Evolutionary conservation across 2,888 invertebrate genomes (phyloP), one percentile per base, ranked within the genome.

Genomic region (Sylvicola cinctus): DNA sequence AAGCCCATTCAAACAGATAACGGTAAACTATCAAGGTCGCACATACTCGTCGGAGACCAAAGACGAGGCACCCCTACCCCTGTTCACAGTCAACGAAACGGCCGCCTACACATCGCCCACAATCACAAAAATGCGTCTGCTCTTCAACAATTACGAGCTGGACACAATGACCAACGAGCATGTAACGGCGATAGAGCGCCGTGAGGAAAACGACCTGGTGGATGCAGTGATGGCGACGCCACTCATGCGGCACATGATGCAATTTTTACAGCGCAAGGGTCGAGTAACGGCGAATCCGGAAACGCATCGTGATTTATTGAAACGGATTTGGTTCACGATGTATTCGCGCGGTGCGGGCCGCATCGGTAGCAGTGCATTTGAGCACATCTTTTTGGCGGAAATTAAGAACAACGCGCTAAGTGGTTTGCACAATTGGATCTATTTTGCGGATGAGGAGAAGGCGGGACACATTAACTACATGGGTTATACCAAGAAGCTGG

Each of bases 341-440:
- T 93, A 87, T 51, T 74, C 85, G 1, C 65, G 88, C 40, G 74
- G 80, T 20, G 66, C 68, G 46, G 77, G 81, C 17, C 70, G 70
- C 49, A 68, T 80, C 15, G 80, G 88, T 38, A 88, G 90, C 45
- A 80, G 80, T 27, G 91, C 87, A 2, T 91, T 91, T 50, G 91
- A 93, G 54, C 91, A 93, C 49, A 73, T 88, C 15, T 88, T 91
- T 54, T 68, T 90, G 3, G 79, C 85, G 1, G 91, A 93, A 63
- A 61, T 80, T 0, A 84, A 80, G 52, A 71, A 74, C 44, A 69
- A 69, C 29, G 73, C 74, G 45, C 71, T 90, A 16, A 74, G 67
- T 33, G 90, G 90, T 7, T 62, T 91, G 41, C 91, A 93, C 54
- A 88, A 85, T 52, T 91, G 91, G 90, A 63, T 91, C 20, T 81